Evolutionary conservation across 2,797 vertebrate species (phyloP), one percentile per base, ranked within the genome.

Genomic region (Chromobotia macracanthus): DNA sequence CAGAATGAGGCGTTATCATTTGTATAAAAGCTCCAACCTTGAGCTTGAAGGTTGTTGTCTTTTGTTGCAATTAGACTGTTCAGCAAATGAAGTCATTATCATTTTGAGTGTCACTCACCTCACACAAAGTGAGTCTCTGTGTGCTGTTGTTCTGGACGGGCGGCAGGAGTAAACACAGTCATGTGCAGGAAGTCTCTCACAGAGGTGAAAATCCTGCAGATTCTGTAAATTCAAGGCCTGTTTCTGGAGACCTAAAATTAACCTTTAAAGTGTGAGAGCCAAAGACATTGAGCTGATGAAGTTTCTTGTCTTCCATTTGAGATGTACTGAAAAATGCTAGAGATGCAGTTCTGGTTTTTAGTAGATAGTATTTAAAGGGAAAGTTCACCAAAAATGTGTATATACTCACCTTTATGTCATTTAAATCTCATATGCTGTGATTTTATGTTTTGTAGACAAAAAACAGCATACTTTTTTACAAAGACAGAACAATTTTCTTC

Each of bases 131-230:
- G 75, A 58, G 75, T 31, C 1, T 77, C 13, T 76, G 19, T 51
- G n/a, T 44, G 35, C 58, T 76, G 64, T 31, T 82, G 70, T 80
- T 64, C 19, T 64, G 61, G 61, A 64, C 35, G 3, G 31, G 28
- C 0, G 25, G 50, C 75, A 67, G 35, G 25, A 21, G 76, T 64
- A 31, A n/a, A 63, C 76, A 44, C 76, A 41, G 0, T 3, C 58
- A 78, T 28, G 31, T 5, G 12, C 56, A 63, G 76, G 56, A 69
- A 73, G 82, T 66, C 69, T 87, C 66, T 79, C 61, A 79, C 64
- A 1, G 44, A 75, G 79, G 86, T 66, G 75, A 74, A 79, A 84
- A 82, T 80, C 85, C 80, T 64, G 21, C 23, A 58, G 87, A 72
- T 64, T 77, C 65, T 23, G 44, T 35, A 9, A 16, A 58, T 80